These are phyloP conservation scores for Oryzias dopingdopingensis DNA, from an alignment of 2,797 vertebrate genomes.

Conservation along the genomic window DNA sequence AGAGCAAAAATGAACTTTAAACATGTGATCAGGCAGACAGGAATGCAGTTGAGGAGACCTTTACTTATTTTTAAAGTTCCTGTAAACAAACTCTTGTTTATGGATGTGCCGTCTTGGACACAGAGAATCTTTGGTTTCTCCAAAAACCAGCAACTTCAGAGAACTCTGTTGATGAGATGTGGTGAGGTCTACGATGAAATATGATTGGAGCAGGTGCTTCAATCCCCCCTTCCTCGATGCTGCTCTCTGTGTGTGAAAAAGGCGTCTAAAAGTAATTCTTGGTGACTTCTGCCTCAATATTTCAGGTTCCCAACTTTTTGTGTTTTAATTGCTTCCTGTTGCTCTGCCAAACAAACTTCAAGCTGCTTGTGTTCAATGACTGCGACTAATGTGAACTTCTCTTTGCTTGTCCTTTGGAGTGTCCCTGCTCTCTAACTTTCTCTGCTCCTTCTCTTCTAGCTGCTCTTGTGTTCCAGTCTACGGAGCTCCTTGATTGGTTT, in stretches of 20 bases:
- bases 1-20: too few species aligned
- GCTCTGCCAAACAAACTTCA: neutral
- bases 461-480: slow-evolving; percentile 4
- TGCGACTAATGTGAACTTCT: neutral
- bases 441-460: neutral
- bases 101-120: too few species aligned
- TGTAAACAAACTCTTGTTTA: too few species aligned
- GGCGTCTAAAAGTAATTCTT: neutral
- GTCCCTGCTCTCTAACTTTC: slow-evolving; percentile 4
- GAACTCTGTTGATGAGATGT: too few species aligned
- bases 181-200: neutral
- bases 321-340: neutral
- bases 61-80: too few species aligned
- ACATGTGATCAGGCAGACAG: too few species aligned
- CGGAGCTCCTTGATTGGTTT: neutral
- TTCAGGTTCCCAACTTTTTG: neutral
- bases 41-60: too few species aligned
- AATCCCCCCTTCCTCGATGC: neutral
- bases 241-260: neutral
- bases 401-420: neutral
- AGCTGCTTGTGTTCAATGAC: neutral
- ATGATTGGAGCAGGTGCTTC: neutral
- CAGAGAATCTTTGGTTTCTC: too few species aligned
- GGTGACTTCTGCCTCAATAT: neutral
- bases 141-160: too few species aligned